Evolutionary conservation across 2,888 invertebrate species (phyloP).

Genomic region (Dione juno): DNA sequence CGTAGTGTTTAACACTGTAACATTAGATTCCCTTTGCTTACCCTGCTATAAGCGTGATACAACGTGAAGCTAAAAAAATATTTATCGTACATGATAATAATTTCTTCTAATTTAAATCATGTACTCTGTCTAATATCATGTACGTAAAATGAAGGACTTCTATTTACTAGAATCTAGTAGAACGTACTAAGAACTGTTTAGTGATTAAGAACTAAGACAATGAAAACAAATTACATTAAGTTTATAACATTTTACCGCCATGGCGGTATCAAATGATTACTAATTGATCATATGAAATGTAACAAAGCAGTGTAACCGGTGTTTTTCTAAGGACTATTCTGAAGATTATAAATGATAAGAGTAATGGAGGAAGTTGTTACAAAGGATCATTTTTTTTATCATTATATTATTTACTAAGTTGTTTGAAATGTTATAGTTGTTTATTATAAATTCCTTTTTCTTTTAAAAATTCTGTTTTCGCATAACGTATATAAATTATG

Average conservation of each 20-base stretch:
- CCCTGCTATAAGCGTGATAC: no score
- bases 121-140: no score
- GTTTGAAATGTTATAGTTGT: no score
- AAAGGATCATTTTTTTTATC: background rate
- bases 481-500: no score
- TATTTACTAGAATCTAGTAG: no score
- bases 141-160: no score
- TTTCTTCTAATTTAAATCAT: conserved; percentile 16
- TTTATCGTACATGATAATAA: background rate
- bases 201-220: no score
- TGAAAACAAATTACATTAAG: background rate
- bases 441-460: background rate
- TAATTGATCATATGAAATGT: background rate
- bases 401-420: background rate
- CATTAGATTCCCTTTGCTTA: no score
- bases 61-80: no score
- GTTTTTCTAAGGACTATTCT: background rate
- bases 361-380: conserved; percentile 4
- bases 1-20: no score
- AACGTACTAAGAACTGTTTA: no score
- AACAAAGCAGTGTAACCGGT: background rate
- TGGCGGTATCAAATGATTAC: background rate
- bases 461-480: background rate
- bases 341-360: conserved; percentile 1
- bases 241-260: background rate